phyloP scores from a whole-genome alignment of 2,888 invertebrate species.

The Punctoribates punctum region DNA sequence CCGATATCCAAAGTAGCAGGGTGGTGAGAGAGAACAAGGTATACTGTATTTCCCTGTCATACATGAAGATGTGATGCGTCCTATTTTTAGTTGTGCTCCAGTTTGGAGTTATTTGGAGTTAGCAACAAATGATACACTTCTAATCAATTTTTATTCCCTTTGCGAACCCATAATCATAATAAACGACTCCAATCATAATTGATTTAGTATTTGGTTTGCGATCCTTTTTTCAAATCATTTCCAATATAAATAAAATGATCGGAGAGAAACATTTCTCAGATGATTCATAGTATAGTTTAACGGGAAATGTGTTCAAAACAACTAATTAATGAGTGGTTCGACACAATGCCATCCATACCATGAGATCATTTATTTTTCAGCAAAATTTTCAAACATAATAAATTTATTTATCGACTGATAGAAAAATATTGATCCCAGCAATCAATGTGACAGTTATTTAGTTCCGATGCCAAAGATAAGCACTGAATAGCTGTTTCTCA shows the following conservation, averaged over 20 bases:
- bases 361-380: constrained; percentile 8
- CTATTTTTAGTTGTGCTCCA: too few species aligned
- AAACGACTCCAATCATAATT: not conserved
- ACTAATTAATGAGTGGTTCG: not conserved
- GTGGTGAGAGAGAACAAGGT: too few species aligned
- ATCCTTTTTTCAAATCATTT: not conserved
- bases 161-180: not conserved
- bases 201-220: not conserved
- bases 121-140: not conserved
- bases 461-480: not conserved
- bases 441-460: not conserved
- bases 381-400: constrained; percentile 8
- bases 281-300: not conserved
- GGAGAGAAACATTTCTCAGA: not conserved
- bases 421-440: not conserved
- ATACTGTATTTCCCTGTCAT: too few species aligned
- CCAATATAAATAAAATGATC: too few species aligned
- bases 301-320: not conserved
- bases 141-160: not conserved
- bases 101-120: not conserved
- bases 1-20: too few species aligned
- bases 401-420: constrained; percentile 13
- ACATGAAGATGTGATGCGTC: too few species aligned
- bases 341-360: constrained; percentile 8
- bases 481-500: too few species aligned